Conservation (phyloP, 1,140 invertebrate species). For the Danaus plexippus region DNA sequence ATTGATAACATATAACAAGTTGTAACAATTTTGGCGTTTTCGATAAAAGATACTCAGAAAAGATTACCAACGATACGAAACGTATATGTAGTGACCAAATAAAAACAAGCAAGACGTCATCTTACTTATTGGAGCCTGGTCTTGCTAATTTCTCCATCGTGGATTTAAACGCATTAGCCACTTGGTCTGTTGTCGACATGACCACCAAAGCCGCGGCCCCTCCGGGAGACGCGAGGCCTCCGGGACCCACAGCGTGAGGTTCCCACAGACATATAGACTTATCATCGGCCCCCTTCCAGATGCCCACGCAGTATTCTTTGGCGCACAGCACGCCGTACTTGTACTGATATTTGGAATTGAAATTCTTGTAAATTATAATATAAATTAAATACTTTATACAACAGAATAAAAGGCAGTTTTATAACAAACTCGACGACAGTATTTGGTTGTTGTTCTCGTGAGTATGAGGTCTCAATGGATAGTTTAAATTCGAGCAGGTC, state of each 20-base stretch:
- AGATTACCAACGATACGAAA: too few species aligned
- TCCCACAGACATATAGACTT: slow-evolving; percentile 66
- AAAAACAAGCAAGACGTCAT: slow-evolving; percentile 10
- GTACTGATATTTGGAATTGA: slow-evolving; percentile 24
- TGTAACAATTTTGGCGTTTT: too few species aligned
- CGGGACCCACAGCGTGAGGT: slow-evolving; percentile 62
- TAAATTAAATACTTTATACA: background rate
- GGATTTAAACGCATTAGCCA: slow-evolving; percentile 45
- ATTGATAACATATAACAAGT: too few species aligned
- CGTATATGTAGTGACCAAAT: too few species aligned
- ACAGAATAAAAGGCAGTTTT: background rate
- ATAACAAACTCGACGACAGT: too few species aligned
- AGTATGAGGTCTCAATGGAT: too few species aligned
- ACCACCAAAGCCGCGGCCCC: slow-evolving; percentile 47
- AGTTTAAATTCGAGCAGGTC: too few species aligned
- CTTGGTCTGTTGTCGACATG: slow-evolving; percentile 43
- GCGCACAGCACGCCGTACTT: slow-evolving; percentile 53
- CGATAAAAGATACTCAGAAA: too few species aligned
- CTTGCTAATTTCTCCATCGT: slow-evolving; percentile 46
- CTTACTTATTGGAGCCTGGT: slow-evolving; percentile 50
- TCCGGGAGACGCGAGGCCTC: slow-evolving; percentile 43
- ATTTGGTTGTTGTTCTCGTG: too few species aligned
- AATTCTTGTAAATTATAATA: background rate
- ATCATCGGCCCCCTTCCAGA: slow-evolving; percentile 54
- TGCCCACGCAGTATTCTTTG: slow-evolving; percentile 58